phyloP scores from a whole-genome alignment of 2,797 vertebrate genomes.

The Oophaga sylvatica region DNA sequence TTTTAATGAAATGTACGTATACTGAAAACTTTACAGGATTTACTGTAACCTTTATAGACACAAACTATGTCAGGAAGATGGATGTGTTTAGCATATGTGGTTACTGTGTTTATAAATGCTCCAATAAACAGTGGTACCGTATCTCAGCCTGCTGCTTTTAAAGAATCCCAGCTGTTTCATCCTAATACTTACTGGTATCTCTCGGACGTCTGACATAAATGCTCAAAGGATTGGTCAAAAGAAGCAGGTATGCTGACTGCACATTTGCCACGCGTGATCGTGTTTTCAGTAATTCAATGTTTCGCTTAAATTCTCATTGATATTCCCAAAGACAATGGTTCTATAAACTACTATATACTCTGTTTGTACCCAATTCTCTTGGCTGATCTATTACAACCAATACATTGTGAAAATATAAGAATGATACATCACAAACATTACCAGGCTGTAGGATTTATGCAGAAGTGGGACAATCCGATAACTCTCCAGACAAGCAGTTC shows the following conservation, averaged over 20 bases:
- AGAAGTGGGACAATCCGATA: constrained; percentile 16
- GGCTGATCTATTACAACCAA: background rate
- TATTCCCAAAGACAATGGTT: too few species aligned
- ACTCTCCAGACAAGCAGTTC: background rate
- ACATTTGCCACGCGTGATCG: too few species aligned
- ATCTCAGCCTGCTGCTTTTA: background rate
- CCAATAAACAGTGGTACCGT: background rate
- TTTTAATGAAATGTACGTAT: too few species aligned
- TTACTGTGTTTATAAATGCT: background rate
- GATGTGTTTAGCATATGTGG: background rate
- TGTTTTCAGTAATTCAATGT: too few species aligned
- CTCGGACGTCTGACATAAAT: too few species aligned
- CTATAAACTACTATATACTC: too few species aligned
- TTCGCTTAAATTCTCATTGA: background rate
- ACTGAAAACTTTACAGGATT: background rate
- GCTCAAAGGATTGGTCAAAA: too few species aligned
- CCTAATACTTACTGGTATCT: background rate
- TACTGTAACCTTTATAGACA: background rate
- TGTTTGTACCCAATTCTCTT: too few species aligned
- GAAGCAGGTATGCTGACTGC: too few species aligned
- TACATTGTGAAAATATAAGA: background rate
- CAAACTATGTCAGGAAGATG: background rate
- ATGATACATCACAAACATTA: background rate
- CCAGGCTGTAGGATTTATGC: background rate
- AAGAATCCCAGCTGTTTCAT: background rate